Conservation (phyloP, 2,797 vertebrate species). For the Alosa sapidissima region DNA sequence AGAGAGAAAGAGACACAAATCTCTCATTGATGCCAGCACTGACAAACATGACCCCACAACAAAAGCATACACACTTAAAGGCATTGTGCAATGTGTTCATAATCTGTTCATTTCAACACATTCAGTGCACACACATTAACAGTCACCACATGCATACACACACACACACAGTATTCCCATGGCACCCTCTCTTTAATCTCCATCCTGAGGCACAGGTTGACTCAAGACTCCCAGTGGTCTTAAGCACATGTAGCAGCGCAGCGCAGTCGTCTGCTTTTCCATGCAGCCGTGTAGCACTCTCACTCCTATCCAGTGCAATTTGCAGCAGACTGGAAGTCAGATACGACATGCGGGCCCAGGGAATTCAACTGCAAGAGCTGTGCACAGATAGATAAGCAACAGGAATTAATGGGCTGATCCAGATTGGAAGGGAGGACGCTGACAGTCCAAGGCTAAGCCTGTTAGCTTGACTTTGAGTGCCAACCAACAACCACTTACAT, state of each 20-base stretch:
- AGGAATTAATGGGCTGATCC: conserved; percentile 8
- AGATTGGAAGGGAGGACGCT: background rate
- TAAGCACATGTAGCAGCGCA: background rate
- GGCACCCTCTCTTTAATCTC: background rate
- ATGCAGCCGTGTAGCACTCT: background rate
- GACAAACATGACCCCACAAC: no score
- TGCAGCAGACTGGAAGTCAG: background rate
- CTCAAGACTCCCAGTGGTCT: background rate
- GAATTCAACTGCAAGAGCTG: background rate
- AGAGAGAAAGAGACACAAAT: background rate
- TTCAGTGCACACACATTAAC: background rate
- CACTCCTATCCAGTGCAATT: background rate
- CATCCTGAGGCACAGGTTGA: background rate
- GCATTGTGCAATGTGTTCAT: no score
- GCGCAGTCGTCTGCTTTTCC: background rate
- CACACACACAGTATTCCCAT: background rate
- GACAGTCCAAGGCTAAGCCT: background rate
- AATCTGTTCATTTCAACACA: no score
- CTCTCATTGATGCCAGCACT: no score
- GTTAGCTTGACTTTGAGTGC: conserved; percentile 7
- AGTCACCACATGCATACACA: background rate
- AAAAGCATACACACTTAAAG: no score
- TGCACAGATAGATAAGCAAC: background rate
- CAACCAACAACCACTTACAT: background rate
- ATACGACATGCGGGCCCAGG: background rate